phyloP scores from a whole-genome alignment of 2,888 invertebrate species.

The Lepidocyrtinus sp. region DNA sequence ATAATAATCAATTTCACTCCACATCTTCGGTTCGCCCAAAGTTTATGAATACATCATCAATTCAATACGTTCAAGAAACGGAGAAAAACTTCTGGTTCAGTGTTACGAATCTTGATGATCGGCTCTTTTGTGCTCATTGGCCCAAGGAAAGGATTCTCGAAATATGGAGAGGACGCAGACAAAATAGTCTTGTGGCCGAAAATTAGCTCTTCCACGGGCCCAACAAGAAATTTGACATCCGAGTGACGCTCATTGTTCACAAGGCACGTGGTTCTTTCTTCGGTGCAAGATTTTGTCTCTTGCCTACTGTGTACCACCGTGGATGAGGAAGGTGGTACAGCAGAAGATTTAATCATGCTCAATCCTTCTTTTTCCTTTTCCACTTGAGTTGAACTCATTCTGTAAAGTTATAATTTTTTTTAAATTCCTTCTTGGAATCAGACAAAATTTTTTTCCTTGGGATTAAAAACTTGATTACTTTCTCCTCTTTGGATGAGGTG shows the following conservation, averaged over 20 bases:
- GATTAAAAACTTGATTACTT: conserved; percentile 15
- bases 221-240: conserved; percentile 86
- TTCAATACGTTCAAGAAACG: conserved; percentile 77
- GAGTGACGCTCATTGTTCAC: conserved; percentile 79
- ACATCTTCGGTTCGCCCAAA: too few species aligned
- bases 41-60: background rate
- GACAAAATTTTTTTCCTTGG: background rate
- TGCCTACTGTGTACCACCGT: conserved; percentile 73
- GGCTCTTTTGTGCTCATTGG: conserved; percentile 78
- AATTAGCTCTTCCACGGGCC: conserved; percentile 76
- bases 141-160: conserved; percentile 90
- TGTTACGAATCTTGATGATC: conserved; percentile 82
- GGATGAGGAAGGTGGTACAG: conserved; percentile 3
- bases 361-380: conserved; percentile 5
- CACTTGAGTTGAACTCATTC: background rate
- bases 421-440: background rate
- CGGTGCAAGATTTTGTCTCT: conserved; percentile 82
- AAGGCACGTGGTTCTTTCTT: conserved; percentile 82
- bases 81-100: conserved; percentile 86
- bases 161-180: conserved; percentile 87
- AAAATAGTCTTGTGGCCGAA: conserved; percentile 82
- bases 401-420: background rate
- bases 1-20: conserved; percentile 18
- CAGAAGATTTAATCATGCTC: background rate
- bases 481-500: conserved; percentile 34